Base-by-base conservation (phyloP, 1,140 invertebrate species). In the Gonatopus flavifemur region DNA sequence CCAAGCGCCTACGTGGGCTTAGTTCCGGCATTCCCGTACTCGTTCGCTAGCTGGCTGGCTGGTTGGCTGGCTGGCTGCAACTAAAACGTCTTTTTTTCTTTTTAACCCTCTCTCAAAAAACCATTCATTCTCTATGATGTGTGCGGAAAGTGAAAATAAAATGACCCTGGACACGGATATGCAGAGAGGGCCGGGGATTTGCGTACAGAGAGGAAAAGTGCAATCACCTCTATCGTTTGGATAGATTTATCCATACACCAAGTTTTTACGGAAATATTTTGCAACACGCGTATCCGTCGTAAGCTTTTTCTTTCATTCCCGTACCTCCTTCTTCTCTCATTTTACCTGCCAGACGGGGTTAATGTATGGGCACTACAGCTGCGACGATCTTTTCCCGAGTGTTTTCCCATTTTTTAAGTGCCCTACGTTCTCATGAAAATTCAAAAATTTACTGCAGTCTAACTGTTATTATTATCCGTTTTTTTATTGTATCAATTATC, bases 141-240 rank as follows among this genome's bases (percentile, higher is more conserved):
- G n/a, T 59, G 56, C 56, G 48, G 58, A 68, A 68, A 72, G 66
- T 72, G 69, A 69, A 72, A 69, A 72, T 69, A 69, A 72, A 69
- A 72, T 63, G 65, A 58, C 52, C 63, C 57, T 55, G 62, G 56
- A 60, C 55, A 48, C 45, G 36, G 25, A 24, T 35, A n/a, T 24
- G 36, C 35, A 18, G 32, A 35, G 10, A 47, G 20, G 19, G 24
- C 42, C 49, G 56, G 59, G 64, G 69, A 66, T 67, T 70, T 64
- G 52, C 57, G 45, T 49, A 39, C 32, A 25, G 46, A 52, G 49
- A 59, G 52, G 20, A 55, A 55, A 59, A 52, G 49, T 55, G 49
- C 38, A 37, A 25, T n/a, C 3, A 18, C n/a, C 25, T 6, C 25
- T n/a, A 36, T 6, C 18, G 6, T 18, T n/a, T 18, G 33, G 3